These are phyloP conservation scores for Hyperoplus immaculatus DNA, from an alignment of 2,797 vertebrate species.

Conservation along the genomic window DNA sequence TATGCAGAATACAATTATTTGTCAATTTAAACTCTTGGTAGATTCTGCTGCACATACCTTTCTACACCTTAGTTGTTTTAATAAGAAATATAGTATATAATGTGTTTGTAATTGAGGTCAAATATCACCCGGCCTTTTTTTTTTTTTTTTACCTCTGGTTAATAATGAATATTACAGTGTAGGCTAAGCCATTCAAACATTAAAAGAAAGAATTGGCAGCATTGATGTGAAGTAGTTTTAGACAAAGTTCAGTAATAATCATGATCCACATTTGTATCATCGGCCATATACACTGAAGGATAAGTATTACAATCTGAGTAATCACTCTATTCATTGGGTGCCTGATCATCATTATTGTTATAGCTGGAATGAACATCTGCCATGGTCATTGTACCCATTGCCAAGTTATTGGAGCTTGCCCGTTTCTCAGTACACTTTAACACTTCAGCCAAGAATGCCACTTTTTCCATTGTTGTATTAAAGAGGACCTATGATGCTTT, in stretches of 20 bases:
- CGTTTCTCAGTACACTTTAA: no score
- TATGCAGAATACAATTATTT: not conserved
- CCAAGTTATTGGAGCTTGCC: not conserved
- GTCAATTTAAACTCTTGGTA: not conserved
- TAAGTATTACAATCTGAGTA: not conserved
- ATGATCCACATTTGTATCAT: not conserved
- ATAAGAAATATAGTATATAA: no score
- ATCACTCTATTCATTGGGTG: not conserved
- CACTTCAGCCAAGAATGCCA: no score
- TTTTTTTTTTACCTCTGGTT: not conserved
- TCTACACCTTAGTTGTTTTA: not conserved
- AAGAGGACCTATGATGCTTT: no score
- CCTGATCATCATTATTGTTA: constrained; percentile 5
- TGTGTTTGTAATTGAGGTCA: not conserved
- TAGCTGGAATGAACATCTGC: constrained; percentile 7
- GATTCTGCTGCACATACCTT: not conserved
- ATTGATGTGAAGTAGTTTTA: not conserved
- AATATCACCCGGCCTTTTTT: not conserved
- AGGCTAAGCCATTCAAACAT: not conserved
- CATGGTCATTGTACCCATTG: not conserved
- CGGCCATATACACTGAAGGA: not conserved
- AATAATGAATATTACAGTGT: not conserved
- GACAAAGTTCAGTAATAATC: not conserved
- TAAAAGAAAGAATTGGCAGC: not conserved
- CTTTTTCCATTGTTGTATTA: no score